These are phyloP conservation scores for Tridacna crocea DNA, from an alignment of 2,888 invertebrate genomes.

Conservation along the genomic window DNA sequence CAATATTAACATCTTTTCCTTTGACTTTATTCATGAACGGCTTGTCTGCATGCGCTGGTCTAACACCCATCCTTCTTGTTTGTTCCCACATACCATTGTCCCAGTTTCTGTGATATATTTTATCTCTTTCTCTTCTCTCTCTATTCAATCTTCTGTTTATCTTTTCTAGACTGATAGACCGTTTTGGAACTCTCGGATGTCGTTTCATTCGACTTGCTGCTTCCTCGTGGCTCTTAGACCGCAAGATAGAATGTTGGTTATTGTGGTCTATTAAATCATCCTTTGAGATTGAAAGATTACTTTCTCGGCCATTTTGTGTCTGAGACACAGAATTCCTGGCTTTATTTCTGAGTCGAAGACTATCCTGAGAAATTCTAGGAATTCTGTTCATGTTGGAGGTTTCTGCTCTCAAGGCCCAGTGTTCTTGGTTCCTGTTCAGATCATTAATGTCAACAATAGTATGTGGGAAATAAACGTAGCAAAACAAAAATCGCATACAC, in stretches of 20 bases:
- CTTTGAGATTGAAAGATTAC: background rate
- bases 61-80: background rate
- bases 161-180: slow-evolving; percentile 37
- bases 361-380: slow-evolving; percentile 38
- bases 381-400: slow-evolving; percentile 36
- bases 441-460: slow-evolving; percentile 27
- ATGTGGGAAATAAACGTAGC: slow-evolving; percentile 37
- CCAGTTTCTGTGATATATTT: slow-evolving; percentile 37
- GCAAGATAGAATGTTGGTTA: background rate
- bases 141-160: background rate
- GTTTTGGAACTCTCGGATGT: background rate
- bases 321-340: background rate
- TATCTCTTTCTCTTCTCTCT: slow-evolving; percentile 25
- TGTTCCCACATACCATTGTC: slow-evolving; percentile 29
- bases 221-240: slow-evolving; percentile 28
- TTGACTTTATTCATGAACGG: slow-evolving; percentile 33
- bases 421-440: slow-evolving; percentile 12
- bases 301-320: background rate
- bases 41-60: background rate
- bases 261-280: background rate
- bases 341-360: slow-evolving; percentile 34
- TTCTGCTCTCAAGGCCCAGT: slow-evolving; percentile 45
- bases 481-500: slow-evolving; percentile 45
- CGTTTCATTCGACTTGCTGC: background rate
- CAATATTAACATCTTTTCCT: slow-evolving; percentile 53